Base-by-base conservation (phyloP, 2,113 vertebrate species). In the Limanda limanda region DNA sequence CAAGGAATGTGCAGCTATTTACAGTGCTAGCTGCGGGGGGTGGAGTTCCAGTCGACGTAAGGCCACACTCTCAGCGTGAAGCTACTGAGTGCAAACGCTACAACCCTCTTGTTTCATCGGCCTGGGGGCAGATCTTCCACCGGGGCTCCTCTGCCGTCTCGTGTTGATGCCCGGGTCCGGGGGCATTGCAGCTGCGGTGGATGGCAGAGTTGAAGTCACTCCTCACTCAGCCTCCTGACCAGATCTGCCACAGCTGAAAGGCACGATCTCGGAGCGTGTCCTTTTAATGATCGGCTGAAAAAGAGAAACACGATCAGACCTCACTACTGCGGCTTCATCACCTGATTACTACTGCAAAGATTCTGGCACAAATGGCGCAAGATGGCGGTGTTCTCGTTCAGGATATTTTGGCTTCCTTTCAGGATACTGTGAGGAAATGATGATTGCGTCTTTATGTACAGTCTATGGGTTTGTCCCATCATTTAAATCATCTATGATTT, bases 181-280 rank as follows among this genome's bases (percentile, higher is more conserved):
- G 84, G 86, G 80, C 64, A 74, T 79, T 87, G 72, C 71, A 82
- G 81, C 61, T 13, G 13, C 55, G 79, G 63, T 83, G 81, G 82
- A 68, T 83, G 79, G 78, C 58, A 81, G 69, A 71, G 63, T 69
- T 67, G 56, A 69, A 69, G 78, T 84, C 85, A 70, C 31, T 68
- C 47, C 31, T 31, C 78, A 57, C 66, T 79, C 66, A 42, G 40
- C 40, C 12, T 42, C 40, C 48, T 65, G 59, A 72, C 59, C 74
- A 65, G 62, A 68, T 73, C 78, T 73, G 18, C 70, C 60, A 37
- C 45, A 20, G 56, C 52, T 48, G 67, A 81, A 75, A 45, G 24
- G 40, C 68, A 78, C 70, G 27, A 6, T 48, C 17, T 18, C 45
- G 17, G 13, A 56, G 20, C 47, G 57, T 74, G 15, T 51, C 55